Percentiles rank a stretch among this genome's conserved stretches.
These are phyloP conservation scores for Sarcophaga rosellei DNA, from an alignment of 2,888 invertebrate species.

Conservation along the genomic window DNA sequence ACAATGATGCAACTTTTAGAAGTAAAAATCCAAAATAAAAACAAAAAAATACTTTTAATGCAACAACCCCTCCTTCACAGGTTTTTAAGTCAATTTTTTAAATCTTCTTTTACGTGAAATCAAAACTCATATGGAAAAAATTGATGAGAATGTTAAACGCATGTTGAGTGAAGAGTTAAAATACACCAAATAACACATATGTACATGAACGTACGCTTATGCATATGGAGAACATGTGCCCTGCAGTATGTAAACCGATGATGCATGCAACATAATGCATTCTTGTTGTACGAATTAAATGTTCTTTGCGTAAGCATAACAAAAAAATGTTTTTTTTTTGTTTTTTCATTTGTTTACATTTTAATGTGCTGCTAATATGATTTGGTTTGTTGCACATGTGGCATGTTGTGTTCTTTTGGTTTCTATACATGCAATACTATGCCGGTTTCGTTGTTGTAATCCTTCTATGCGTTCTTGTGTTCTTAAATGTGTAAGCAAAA, in stretches of 20 bases:
- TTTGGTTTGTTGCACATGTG: slow-evolving; percentile 57
- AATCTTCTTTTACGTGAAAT: no score
- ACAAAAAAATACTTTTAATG: no score
- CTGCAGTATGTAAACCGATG: slow-evolving; percentile 21
- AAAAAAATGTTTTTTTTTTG: slow-evolving; percentile 13
- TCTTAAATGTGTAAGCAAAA: no score
- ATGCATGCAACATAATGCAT: slow-evolving; percentile 27
- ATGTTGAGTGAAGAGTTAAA: background rate
- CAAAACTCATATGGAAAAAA: no score
- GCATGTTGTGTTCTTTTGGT: slow-evolving; percentile 49
- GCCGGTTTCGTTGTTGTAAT: background rate
- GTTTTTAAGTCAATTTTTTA: no score
- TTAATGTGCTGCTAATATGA: slow-evolving; percentile 45
- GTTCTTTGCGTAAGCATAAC: background rate
- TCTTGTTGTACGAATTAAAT: background rate
- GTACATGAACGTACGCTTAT: slow-evolving; percentile 2
- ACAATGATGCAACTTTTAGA: no score
- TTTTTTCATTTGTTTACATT: slow-evolving; percentile 44
- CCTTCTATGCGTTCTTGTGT: no score
- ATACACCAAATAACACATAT: background rate
- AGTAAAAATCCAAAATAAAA: no score
- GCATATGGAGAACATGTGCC: slow-evolving; percentile 15
- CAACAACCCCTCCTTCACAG: no score
- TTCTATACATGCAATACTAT: background rate
- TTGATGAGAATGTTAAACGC: no score